Base-by-base conservation (phyloP, 2,888 invertebrate species). In the Miltochrista miniata region DNA sequence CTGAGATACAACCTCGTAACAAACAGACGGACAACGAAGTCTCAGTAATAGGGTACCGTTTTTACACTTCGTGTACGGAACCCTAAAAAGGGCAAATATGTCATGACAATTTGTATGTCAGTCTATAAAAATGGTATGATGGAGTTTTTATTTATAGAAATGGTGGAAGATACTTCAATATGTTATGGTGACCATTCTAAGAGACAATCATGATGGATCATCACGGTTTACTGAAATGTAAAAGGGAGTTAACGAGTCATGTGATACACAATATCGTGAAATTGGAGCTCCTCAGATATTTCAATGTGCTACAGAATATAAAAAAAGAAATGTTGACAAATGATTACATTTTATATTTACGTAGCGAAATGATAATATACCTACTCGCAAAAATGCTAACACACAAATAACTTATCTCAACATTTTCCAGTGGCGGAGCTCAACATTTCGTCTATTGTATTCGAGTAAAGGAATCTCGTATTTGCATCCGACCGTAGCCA, bases 391-490 rank as follows among this genome's bases (percentile, higher is more conserved):
- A 76, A 76, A 79, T 68, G 70, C 65, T 74, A 80, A 81, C 80
- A 83, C 80, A 76, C 80, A 84, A 85, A 83, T 84, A 85, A 85
- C 81, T 84, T 84, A 81, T 81, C 79, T 82, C 79, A 76, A 83
- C 79, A 85, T 85, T 83, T 83, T 82, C 81, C 79, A 79, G 70
- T 68, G 76, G 75, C 73, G 74, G 81, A 77, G 70, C 81, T 76
- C 81, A 75, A 73, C 79, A 78, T 81, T 79, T 74, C 77, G 72
- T 79, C 81, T 80, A 87, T 86, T 85, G 85, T 87, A 72, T 72
- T 79, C 79, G 70, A 70, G 79, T 72, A 81, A 74, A 83, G 81
- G 83, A 84, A 86, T 85, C 83, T 87, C 79, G 81, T 85, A 81
- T 85, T 85, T 81, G 83, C 83, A 83, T 80, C 80, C 78, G 74